Evolutionary conservation across 2,888 invertebrate genomes (phyloP).

Genomic region (Sisyra nigra): DNA sequence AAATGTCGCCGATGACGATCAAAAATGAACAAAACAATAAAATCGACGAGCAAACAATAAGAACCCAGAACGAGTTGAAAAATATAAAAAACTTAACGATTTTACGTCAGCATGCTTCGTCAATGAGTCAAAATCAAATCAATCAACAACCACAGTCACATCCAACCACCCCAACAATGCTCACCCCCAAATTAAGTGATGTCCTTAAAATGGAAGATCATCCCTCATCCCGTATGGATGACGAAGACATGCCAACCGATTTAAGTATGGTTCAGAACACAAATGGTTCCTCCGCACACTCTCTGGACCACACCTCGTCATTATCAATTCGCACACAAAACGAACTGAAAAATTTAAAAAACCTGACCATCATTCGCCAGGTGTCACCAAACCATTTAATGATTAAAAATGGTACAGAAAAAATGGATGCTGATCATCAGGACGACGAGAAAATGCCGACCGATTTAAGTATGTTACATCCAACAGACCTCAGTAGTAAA

Average conservation of each 20-base stretch:
- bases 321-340: not conserved
- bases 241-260: conserved; percentile 56
- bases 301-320: not conserved
- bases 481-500: conserved; percentile 24
- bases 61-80: not conserved
- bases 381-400: conserved; percentile 20
- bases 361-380: conserved; percentile 1
- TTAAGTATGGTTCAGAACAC: conserved; percentile 34
- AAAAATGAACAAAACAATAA: conserved; percentile 14
- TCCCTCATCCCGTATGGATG: conserved; percentile 18
- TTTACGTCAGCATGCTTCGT: conserved; percentile 6
- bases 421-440: conserved; percentile 16
- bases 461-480: conserved; percentile 42
- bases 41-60: conserved; percentile 3
- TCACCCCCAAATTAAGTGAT: conserved; percentile 21
- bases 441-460: conserved; percentile 52
- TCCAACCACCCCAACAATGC: conserved; percentile 16
- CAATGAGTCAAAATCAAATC: conserved; percentile 9
- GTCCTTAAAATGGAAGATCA: conserved; percentile 21
- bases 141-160: conserved; percentile 11
- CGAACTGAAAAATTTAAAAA: conserved; percentile 1
- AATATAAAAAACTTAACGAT: conserved; percentile 2
- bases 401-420: conserved; percentile 35
- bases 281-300: not conserved
- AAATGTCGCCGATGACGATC: conserved; percentile 46